Evolutionary conservation across 2,113 vertebrate genomes (phyloP).

Genomic region (Crotophaga sulcirostris): DNA sequence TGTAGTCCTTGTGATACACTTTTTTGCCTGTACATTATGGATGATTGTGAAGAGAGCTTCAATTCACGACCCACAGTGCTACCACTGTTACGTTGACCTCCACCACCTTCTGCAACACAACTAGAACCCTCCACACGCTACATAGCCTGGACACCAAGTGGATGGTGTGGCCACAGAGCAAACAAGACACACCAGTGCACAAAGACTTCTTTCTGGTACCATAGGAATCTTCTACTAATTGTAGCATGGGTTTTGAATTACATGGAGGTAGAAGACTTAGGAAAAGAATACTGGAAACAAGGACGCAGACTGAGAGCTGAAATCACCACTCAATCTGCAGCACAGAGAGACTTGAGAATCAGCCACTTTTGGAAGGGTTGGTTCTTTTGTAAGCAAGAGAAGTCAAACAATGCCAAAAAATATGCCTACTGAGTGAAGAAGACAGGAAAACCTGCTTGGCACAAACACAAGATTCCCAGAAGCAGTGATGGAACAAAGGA

Average conservation of each 20-base stretch:
- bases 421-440: background rate
- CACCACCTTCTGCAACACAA: background rate
- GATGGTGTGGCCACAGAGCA: background rate
- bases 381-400: background rate
- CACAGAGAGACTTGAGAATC: background rate
- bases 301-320: background rate
- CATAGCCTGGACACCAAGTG: background rate
- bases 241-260: background rate
- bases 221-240: background rate
- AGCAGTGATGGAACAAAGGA: background rate
- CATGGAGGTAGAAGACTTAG: background rate
- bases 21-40: background rate
- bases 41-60: background rate
- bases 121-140: background rate
- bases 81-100: rapidly evolving
- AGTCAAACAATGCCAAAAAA: background rate
- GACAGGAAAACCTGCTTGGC: background rate
- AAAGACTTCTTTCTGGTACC: background rate
- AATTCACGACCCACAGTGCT: rapidly evolving
- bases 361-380: background rate
- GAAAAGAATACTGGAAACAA: background rate
- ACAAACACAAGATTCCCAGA: background rate
- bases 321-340: background rate
- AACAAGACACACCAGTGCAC: background rate
- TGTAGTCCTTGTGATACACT: background rate